Percentiles rank a stretch among this genome's conserved stretches.
These are phyloP conservation scores for Alentia gelatinosa DNA, from an alignment of 2,888 invertebrate species.

Conservation along the genomic window DNA sequence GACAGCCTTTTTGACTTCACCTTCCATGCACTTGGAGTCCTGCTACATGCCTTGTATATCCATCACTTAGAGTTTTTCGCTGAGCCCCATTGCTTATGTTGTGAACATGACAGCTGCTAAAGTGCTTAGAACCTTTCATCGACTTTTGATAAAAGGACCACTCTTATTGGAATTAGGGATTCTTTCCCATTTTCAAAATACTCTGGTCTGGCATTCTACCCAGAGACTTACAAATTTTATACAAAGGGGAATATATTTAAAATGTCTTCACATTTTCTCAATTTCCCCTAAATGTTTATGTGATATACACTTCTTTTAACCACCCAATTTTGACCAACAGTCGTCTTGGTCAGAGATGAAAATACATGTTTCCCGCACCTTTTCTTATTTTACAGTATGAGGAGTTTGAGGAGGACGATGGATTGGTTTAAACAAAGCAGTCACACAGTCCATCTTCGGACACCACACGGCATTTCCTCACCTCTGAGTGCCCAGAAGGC, in stretches of 20 bases:
- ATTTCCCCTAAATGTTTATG: neutral
- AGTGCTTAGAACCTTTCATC: too few relatives aligned
- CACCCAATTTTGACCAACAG: too few relatives aligned
- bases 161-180: too few relatives aligned
- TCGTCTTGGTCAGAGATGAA: neutral
- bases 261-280: neutral
- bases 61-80: neutral
- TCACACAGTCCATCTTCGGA: neutral
- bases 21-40: neutral
- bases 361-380: neutral
- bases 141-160: too few relatives aligned
- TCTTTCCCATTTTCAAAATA: too few relatives aligned
- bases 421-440: conserved; percentile 21
- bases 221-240: too few relatives aligned
- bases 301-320: too few relatives aligned
- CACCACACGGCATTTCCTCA: neutral
- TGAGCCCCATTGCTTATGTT: neutral
- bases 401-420: conserved; percentile 52
- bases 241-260: too few relatives aligned
- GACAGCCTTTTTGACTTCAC: neutral
- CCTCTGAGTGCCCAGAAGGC: neutral
- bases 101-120: neutral
- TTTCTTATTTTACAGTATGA: conserved; percentile 40
- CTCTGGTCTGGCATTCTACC: too few relatives aligned
- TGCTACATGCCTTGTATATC: neutral